Conservation (phyloP, 2,113 vertebrate genomes). For the Platysternon megacephalum region DNA sequence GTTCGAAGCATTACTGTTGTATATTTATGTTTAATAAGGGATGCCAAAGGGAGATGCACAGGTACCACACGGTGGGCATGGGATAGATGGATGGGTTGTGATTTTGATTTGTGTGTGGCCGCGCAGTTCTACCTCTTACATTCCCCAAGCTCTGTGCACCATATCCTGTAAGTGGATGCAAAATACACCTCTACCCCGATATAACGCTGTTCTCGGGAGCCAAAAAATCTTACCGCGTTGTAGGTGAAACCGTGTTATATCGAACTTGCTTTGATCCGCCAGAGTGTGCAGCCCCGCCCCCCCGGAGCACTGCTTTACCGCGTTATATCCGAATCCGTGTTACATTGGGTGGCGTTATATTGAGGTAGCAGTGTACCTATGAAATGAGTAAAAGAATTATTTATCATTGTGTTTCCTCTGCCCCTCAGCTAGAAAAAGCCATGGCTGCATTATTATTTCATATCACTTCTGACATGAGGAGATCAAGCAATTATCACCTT, state of each 20-base stretch:
- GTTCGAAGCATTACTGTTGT: not conserved
- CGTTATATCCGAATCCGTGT: too few relatives aligned
- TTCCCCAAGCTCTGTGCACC: not conserved
- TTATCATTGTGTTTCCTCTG: not conserved
- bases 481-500: slow-evolving; percentile 66
- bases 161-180: not conserved
- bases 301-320: too few relatives aligned
- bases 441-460: slow-evolving; percentile 73
- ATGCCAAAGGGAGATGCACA: not conserved
- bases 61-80: rapidly evolving
- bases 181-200: too few relatives aligned
- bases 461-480: slow-evolving; percentile 68
- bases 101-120: rapidly evolving
- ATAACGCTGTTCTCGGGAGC: too few relatives aligned
- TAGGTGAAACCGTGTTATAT: too few relatives aligned
- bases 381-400: not conserved
- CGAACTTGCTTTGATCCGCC: too few relatives aligned
- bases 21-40: not conserved
- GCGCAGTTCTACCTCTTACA: not conserved
- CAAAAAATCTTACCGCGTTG: too few relatives aligned
- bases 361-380: too few relatives aligned
- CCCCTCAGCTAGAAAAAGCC: not conserved
- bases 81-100: rapidly evolving
- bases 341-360: too few relatives aligned
- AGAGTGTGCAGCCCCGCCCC: too few relatives aligned